These are phyloP conservation scores for Tenthredo amoena DNA, from an alignment of 2,888 invertebrate genomes.

Conservation along the genomic window DNA sequence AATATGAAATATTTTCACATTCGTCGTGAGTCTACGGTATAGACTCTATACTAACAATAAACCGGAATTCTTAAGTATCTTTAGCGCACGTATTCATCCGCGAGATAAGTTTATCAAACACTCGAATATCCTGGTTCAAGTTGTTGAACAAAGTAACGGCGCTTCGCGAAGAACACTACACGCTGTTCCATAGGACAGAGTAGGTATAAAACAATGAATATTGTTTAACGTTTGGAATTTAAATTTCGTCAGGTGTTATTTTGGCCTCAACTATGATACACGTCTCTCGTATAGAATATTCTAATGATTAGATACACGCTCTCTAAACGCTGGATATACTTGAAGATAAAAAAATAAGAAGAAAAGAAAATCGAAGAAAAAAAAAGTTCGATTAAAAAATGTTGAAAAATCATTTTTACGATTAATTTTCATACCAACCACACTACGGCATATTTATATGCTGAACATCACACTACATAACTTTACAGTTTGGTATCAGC, in stretches of 20 bases:
- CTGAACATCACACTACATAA: background rate
- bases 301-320: background rate
- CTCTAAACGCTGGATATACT: background rate
- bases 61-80: slow-evolving; percentile 6
- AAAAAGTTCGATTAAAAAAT: background rate
- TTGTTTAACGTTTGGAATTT: slow-evolving; percentile 29
- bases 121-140: slow-evolving; percentile 37
- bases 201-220: slow-evolving; percentile 29
- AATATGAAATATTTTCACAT: slow-evolving; percentile 17
- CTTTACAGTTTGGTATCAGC: background rate
- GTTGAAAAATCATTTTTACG: background rate
- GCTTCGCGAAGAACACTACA: background rate
- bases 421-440: background rate
- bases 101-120: slow-evolving; percentile 42
- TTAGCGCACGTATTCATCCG: slow-evolving; percentile 26
- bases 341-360: background rate
- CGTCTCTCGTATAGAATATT: background rate
- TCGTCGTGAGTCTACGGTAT: background rate
- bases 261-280: background rate
- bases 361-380: background rate
- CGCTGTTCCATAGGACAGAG: background rate
- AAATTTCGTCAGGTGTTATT: slow-evolving; percentile 23
- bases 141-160: slow-evolving; percentile 35
- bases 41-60: background rate
- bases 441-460: background rate